Evolutionary conservation across 2,888 invertebrate species (phyloP).

Genomic region (Trilocha varians): DNA sequence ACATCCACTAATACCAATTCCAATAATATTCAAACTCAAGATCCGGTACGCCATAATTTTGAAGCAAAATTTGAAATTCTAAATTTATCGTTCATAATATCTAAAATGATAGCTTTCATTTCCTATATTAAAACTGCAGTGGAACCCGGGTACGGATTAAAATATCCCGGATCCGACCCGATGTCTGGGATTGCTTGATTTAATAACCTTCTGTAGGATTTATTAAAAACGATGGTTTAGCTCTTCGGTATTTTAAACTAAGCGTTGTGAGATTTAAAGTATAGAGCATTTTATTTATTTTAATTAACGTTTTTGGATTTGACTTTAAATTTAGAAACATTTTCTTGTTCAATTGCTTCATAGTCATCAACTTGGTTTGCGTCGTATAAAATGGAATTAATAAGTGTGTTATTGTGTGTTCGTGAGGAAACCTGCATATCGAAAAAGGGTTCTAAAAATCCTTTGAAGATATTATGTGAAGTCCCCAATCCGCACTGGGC

Average conservation of each 20-base stretch:
- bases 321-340: too few species aligned
- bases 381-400: too few species aligned
- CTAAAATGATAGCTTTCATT: slow-evolving; percentile 3
- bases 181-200: slow-evolving; percentile 13
- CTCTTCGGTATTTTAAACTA: not conserved
- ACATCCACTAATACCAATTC: too few species aligned
- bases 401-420: too few species aligned
- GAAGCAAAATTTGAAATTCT: not conserved
- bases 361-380: too few species aligned
- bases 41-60: not conserved
- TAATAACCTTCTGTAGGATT: slow-evolving; percentile 20
- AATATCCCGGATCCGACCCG: slow-evolving; percentile 6
- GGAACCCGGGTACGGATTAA: slow-evolving; percentile 13
- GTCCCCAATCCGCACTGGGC: too few species aligned
- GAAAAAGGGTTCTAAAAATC: too few species aligned
- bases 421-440: too few species aligned
- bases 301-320: too few species aligned
- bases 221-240: slow-evolving; percentile 13
- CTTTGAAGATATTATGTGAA: too few species aligned
- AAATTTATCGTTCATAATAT: not conserved
- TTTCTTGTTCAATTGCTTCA: too few species aligned
- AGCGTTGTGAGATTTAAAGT: not conserved
- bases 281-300: too few species aligned
- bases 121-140: slow-evolving; percentile 16
- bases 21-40: not conserved